phyloP scores from a whole-genome alignment of 1,140 invertebrate genomes.

The Drosophila mayri region DNA sequence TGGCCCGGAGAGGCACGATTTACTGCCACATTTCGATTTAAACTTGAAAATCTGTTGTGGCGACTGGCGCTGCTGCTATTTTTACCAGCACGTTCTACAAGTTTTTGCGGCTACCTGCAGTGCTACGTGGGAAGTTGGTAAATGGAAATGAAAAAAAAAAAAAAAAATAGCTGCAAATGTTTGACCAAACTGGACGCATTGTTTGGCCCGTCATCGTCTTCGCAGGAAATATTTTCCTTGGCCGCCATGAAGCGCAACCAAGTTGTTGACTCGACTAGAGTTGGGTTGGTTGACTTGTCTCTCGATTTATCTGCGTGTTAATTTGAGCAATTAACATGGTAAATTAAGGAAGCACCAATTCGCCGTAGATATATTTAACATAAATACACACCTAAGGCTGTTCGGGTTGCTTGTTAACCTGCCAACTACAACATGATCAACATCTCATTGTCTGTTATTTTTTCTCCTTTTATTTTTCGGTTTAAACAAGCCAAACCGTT shows the following conservation, averaged over 20 bases:
- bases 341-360: slow-evolving; percentile 71
- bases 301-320: slow-evolving; percentile 69
- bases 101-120: slow-evolving; percentile 60
- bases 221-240: slow-evolving; percentile 45
- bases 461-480: slow-evolving; percentile 22
- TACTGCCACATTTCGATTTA: slow-evolving; percentile 64
- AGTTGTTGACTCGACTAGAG: slow-evolving; percentile 32
- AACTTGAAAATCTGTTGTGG: slow-evolving; percentile 68
- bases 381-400: slow-evolving; percentile 51
- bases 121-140: slow-evolving; percentile 62
- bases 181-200: slow-evolving; percentile 45
- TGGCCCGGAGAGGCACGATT: slow-evolving; percentile 52
- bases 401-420: slow-evolving; percentile 51
- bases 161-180: slow-evolving; percentile 33
- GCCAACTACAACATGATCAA: slow-evolving; percentile 58
- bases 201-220: slow-evolving; percentile 29
- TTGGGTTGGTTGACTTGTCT: slow-evolving; percentile 48
- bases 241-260: slow-evolving; percentile 51
- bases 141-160: slow-evolving; percentile 21
- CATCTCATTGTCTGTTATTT: slow-evolving; percentile 44
- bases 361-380: slow-evolving; percentile 47
- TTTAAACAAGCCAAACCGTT: slow-evolving; percentile 18
- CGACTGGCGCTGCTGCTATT: slow-evolving; percentile 23
- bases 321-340: slow-evolving; percentile 69
- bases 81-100: slow-evolving; percentile 57